Conservation (phyloP, 92 coral and sea anemone genomes). For the Siderastrea radians region DNA sequence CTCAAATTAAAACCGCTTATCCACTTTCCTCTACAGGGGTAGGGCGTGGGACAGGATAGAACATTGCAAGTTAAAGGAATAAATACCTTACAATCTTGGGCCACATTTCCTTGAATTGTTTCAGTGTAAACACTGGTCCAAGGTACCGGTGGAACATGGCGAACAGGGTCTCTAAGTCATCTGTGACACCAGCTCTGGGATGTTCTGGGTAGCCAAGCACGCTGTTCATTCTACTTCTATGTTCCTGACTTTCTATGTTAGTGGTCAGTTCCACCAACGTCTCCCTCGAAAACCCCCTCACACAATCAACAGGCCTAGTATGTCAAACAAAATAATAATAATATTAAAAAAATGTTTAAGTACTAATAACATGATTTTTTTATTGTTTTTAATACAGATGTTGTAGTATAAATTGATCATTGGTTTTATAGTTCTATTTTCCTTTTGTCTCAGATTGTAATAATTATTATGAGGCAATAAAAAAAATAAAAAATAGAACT, state of each 20-base stretch:
- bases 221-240: conserved; percentile 7
- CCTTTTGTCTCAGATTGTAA: too few relatives aligned
- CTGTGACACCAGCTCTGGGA: conserved; percentile 70
- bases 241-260: conserved; percentile 52
- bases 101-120: conserved; percentile 71
- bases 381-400: neutral
- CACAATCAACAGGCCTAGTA: conserved; percentile 59
- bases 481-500: too few relatives aligned
- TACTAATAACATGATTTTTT: neutral
- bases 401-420: neutral
- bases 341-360: neutral
- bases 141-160: conserved; percentile 57
- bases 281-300: conserved; percentile 68
- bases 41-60: too few relatives aligned
- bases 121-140: conserved; percentile 73
- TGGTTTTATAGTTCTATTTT: too few relatives aligned
- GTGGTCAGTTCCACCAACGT: conserved; percentile 54
- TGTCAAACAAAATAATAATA: neutral
- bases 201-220: conserved; percentile 63
- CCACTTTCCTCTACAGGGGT: too few relatives aligned
- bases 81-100: conserved; percentile 68
- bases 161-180: conserved; percentile 70
- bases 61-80: too few relatives aligned
- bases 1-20: too few relatives aligned
- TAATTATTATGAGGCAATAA: too few relatives aligned